Percentiles rank a stretch among this genome's conserved stretches.
These are phyloP conservation scores for Oryzaephilus surinamensis DNA, from an alignment of 1,140 invertebrate species.

Conservation along the genomic window DNA sequence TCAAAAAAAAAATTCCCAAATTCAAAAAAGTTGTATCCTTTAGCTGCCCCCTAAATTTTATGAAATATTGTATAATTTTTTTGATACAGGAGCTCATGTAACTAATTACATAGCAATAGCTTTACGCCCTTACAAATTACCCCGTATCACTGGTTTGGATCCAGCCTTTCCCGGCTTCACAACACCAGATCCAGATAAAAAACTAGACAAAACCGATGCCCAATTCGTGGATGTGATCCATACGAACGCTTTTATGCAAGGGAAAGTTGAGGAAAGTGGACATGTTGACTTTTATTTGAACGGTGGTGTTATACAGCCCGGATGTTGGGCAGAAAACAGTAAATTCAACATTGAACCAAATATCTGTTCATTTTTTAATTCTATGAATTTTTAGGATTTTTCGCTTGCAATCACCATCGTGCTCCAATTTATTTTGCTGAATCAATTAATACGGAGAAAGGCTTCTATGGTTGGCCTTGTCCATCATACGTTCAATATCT, in stretches of 20 bases:
- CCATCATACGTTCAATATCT: slow-evolving; percentile 50
- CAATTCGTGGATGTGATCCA: slow-evolving; percentile 65
- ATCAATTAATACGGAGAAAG: slow-evolving; percentile 53
- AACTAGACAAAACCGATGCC: slow-evolving; percentile 58
- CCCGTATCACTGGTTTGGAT: slow-evolving; percentile 54
- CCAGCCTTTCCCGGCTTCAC: slow-evolving; percentile 57
- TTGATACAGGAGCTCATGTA: slow-evolving; percentile 30
- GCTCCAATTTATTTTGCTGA: slow-evolving; percentile 61
- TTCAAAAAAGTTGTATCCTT: too few species aligned
- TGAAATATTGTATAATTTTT: too few species aligned
- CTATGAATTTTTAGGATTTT: slow-evolving; percentile 25
- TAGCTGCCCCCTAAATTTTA: too few species aligned
- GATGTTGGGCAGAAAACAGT: slow-evolving; percentile 41
- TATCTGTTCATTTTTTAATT: neutral
- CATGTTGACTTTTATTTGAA: slow-evolving; percentile 67
- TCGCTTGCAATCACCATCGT: slow-evolving; percentile 54
- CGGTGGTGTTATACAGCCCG: slow-evolving; percentile 56
- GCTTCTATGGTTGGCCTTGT: slow-evolving; percentile 65
- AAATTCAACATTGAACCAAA: neutral
- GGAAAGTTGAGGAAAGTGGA: slow-evolving; percentile 49
- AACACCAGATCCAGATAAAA: slow-evolving; percentile 40
- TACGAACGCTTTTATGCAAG: slow-evolving; percentile 58
- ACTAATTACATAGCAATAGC: slow-evolving; percentile 46
- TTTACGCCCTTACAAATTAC: slow-evolving; percentile 41
- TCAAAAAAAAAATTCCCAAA: too few species aligned